phyloP scores from a whole-genome alignment of 2,113 vertebrate species.

The Zootoca vivipara region DNA sequence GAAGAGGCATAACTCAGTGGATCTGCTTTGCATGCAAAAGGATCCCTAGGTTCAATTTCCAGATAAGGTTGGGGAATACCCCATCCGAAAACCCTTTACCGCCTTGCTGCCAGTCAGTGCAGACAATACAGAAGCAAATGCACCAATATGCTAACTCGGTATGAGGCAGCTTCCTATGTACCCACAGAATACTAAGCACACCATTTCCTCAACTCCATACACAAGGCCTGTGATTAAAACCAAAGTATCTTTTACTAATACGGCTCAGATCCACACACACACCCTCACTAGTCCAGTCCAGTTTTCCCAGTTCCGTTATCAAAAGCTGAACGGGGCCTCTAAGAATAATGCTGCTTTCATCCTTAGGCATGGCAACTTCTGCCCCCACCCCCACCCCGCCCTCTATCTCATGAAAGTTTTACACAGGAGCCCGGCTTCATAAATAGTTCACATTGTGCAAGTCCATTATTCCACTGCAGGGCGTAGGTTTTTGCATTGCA shows the following conservation, averaged over 20 bases:
- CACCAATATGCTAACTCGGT: too few species aligned
- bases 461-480: neutral
- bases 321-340: neutral
- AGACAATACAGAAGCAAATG: too few species aligned
- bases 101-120: too few species aligned
- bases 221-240: neutral
- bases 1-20: neutral
- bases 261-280: too few species aligned
- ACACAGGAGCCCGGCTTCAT: slow-evolving; percentile 22
- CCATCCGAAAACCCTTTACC: too few species aligned
- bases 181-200: too few species aligned
- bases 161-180: too few species aligned
- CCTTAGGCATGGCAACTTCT: neutral
- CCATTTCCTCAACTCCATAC: neutral
- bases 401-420: neutral
- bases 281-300: too few species aligned
- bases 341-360: neutral
- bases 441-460: neutral
- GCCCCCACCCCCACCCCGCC: neutral
- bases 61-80: too few species aligned
- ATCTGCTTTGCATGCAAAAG: too few species aligned
- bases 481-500: neutral
- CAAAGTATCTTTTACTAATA: neutral
- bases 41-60: too few species aligned
- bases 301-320: neutral